Evolutionary conservation across 1,140 invertebrate genomes (phyloP), one percentile per base, ranked within the genome.

Genomic region (Drosophila orosa): DNA sequence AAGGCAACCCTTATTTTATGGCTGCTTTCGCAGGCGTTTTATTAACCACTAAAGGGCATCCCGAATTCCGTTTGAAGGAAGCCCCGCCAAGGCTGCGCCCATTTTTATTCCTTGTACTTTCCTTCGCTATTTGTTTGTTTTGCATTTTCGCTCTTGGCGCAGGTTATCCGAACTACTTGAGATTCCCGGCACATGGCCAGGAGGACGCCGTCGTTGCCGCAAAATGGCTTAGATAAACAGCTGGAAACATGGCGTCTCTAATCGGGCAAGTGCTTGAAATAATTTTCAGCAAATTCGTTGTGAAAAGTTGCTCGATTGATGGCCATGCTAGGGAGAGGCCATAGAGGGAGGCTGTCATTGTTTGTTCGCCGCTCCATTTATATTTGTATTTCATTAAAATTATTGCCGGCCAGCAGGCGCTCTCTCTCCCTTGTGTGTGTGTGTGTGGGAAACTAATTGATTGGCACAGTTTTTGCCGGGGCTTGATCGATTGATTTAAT

Each of bases 311-410:
- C 22, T 5, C 79, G 72, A 86, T 77, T 87, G 84, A 86, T 86
- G 83, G 67, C 72, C 75, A 44, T 29, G 35, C 22, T 8, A 29
- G 9, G 52, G 44, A 29, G 45, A 47, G 33, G 42, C 39, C 27
- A 45, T 56, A 37, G 52, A 35, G n/a, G 56, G 35, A 72, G 61
- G 80, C 79, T 86, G 83, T 86, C 83, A 86, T 83, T 87, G 67
- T 80, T 73, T 68, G 83, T 68, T 50, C 52, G 67, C 40, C 48
- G 84, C 84, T 83, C 72, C 79, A 86, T 86, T 86, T 86, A 86
- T 86, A 86, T 86, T 86, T 86, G 83, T 86, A 89, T 86, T 86
- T 83, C 83, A 86, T 86, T 86, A 86, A 86, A 86, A 86, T 86
- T 86, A 87, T 86, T 87, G 79, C 58, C 59, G 60, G 48, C 39